A percentile compares a stretch with the other conserved stretches of the same genome.
These are phyloP conservation scores for Rhyzopertha dominica DNA, from an alignment of 1,140 invertebrate genomes.

Conservation along the genomic window DNA sequence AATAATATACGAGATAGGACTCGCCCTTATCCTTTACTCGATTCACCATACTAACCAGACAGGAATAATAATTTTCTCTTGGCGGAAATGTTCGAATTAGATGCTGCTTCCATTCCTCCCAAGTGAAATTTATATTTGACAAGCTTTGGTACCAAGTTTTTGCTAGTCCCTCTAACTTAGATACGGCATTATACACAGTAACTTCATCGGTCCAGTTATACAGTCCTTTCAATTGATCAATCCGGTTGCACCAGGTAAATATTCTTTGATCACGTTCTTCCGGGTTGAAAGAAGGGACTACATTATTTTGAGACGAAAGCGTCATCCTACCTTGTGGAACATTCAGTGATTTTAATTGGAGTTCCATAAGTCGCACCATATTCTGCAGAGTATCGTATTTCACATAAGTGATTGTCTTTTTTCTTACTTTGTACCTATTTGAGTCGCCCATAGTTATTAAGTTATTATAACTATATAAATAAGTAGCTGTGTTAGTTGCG, in stretches of 20 bases:
- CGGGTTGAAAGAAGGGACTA: slow-evolving; percentile 29
- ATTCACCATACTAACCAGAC: slow-evolving; percentile 30
- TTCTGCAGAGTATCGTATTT: too few relatives aligned
- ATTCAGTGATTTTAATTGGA: too few relatives aligned
- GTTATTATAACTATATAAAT: too few relatives aligned
- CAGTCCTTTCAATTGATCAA: slow-evolving; percentile 14
- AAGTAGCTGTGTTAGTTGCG: too few relatives aligned
- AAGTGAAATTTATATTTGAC: slow-evolving; percentile 17
- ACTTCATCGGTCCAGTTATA: slow-evolving; percentile 17
- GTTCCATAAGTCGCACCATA: too few relatives aligned
- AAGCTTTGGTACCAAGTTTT: slow-evolving; percentile 26
- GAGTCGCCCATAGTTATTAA: too few relatives aligned
- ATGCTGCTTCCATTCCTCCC: slow-evolving; percentile 22
- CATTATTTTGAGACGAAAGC: slow-evolving; percentile 2
- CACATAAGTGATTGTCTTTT: too few relatives aligned
- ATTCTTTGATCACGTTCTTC: slow-evolving; percentile 26
- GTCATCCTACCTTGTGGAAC: too few relatives aligned
- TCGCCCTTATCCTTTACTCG: slow-evolving; percentile 22
- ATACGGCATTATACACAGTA: slow-evolving; percentile 17
- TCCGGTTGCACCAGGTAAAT: slow-evolving; percentile 23
- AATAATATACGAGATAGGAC: slow-evolving; percentile 30
- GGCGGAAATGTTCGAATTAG: slow-evolving; percentile 24
- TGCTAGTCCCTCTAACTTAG: slow-evolving; percentile 16
- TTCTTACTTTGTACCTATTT: too few relatives aligned
- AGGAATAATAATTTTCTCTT: slow-evolving; percentile 28